These are phyloP conservation scores for Pedicia rivosa DNA, from an alignment of 2,888 invertebrate species.

Conservation along the genomic window DNA sequence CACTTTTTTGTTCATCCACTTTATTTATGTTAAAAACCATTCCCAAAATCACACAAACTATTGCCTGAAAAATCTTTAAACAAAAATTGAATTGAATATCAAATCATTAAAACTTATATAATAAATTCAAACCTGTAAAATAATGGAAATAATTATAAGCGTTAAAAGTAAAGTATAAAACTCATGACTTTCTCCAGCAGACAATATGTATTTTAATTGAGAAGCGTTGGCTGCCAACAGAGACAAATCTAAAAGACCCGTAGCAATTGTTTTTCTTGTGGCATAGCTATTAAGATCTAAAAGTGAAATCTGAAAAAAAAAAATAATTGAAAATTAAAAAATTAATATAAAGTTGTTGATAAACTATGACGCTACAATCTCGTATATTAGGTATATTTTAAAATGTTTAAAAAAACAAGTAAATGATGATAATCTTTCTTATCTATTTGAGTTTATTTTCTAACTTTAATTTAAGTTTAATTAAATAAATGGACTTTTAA, in stretches of 20 bases:
- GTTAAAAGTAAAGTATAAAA: conserved; percentile 11
- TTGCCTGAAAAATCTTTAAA: conserved; percentile 11
- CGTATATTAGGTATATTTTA: no score
- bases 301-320: conserved; percentile 9
- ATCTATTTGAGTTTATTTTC: no score
- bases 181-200: conserved; percentile 9
- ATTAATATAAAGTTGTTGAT: no score
- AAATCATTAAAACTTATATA: no score
- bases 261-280: conserved; percentile 12
- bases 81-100: no score
- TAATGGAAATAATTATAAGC: conserved; percentile 10
- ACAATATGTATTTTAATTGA: conserved; percentile 12
- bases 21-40: conserved; percentile 12
- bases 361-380: no score
- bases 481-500: no score
- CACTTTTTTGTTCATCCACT: conserved; percentile 12
- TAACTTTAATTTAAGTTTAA: no score
- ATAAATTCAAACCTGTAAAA: conserved; percentile 10
- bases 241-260: conserved; percentile 12
- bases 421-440: no score
- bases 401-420: no score
- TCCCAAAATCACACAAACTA: conserved; percentile 10
- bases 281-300: conserved; percentile 13
- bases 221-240: conserved; percentile 13
- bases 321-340: no score